Evolutionary conservation across 2,113 vertebrate genomes (phyloP).

Genomic region (Illadopsis cleaveri): DNA sequence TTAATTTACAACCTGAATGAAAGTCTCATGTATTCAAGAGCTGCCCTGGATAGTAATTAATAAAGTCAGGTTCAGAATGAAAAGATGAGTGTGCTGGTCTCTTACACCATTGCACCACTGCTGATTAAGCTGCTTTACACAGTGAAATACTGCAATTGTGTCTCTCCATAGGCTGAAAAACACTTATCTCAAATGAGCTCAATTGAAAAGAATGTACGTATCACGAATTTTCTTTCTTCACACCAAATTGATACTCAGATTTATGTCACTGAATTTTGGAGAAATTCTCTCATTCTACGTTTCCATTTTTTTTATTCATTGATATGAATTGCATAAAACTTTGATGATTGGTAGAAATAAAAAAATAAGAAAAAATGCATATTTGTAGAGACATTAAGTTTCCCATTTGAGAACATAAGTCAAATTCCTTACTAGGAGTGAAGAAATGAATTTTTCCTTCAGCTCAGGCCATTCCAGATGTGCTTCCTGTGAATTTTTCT

Average conservation of each 20-base stretch:
- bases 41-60: background rate
- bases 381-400: background rate
- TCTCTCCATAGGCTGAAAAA: background rate
- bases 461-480: background rate
- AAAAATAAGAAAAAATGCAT: fast-evolving
- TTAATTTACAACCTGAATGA: background rate
- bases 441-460: background rate
- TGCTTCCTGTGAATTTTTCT: background rate
- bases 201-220: background rate
- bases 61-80: background rate
- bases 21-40: background rate
- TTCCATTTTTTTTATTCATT: background rate
- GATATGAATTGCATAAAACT: background rate
- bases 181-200: background rate
- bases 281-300: background rate
- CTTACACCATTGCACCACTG: background rate
- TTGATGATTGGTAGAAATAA: background rate
- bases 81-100: background rate
- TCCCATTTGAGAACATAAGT: background rate
- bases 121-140: background rate
- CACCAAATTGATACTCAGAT: background rate
- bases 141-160: background rate
- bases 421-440: background rate
- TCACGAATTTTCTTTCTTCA: background rate
- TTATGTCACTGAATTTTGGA: background rate